phyloP scores from a whole-genome alignment of 2,113 vertebrate genomes.

The Guaruba guarouba region DNA sequence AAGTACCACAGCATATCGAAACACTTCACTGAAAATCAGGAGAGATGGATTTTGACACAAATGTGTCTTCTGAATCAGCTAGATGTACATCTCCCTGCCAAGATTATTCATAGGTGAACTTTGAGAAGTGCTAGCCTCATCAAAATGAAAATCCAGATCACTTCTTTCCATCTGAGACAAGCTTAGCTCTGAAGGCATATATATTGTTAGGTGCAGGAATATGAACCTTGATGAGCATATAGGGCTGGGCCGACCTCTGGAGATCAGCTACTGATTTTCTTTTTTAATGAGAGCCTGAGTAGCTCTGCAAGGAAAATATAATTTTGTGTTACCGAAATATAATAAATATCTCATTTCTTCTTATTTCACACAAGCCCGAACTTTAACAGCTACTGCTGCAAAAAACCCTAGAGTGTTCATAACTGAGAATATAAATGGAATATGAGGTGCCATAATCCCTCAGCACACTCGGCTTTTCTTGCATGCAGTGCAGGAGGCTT shows the following conservation, averaged over 20 bases:
- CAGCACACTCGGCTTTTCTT: constrained; percentile 1
- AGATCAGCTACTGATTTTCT: not conserved
- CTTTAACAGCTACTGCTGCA: constrained; percentile 18
- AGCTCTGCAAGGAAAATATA: constrained; percentile 18
- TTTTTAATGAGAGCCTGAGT: not conserved
- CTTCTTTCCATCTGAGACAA: not conserved
- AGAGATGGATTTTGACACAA: constrained; percentile 57
- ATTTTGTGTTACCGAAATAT: constrained; percentile 18
- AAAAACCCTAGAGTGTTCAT: constrained; percentile 16
- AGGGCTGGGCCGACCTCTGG: not conserved
- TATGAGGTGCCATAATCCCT: not conserved
- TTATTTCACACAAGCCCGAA: constrained; percentile 1
- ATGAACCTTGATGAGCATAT: not conserved
- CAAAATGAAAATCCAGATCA: constrained; percentile 26
- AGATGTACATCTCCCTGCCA: not conserved
- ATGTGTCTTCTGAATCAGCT: constrained; percentile 46
- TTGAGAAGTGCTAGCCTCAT: constrained; percentile 57
- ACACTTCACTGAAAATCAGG: constrained; percentile 6
- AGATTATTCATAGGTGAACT: constrained; percentile 48
- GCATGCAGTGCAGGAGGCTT: not conserved
- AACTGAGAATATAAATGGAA: constrained; percentile 21
- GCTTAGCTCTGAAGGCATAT: not conserved
- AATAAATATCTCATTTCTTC: constrained; percentile 42
- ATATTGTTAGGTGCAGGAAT: not conserved
- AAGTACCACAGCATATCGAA: not conserved